Evolutionary conservation across 2,888 invertebrate genomes (phyloP), one percentile per base, ranked within the genome.

Genomic region (Cerastoderma edule): DNA sequence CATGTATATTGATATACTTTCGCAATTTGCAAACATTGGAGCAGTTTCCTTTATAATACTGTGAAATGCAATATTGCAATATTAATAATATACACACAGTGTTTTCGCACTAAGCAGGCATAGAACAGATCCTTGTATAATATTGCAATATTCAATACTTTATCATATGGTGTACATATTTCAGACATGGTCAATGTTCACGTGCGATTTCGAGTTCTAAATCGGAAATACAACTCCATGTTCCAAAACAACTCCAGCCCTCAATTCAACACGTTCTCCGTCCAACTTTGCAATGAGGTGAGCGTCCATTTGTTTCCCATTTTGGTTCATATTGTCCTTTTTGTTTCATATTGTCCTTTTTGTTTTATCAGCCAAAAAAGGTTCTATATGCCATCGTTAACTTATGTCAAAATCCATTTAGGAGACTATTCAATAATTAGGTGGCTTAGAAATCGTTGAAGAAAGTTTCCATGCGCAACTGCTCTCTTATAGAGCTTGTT

Each of bases 121-220:
- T n/a, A n/a, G n/a, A n/a, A n/a, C n/a, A n/a, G n/a, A n/a, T n/a
- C n/a, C n/a, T n/a, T n/a, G n/a, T n/a, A n/a, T n/a, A n/a, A n/a
- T 50, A 13, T 50, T 50, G 10, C 22, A 50, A 50, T n/a, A 50
- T 6, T 50, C 50, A 50, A n/a, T 50, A 50, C 10, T 50, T 10
- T n/a, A 50, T 16, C 16, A 50, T 50, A n/a, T 16, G 13, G 28
- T 60, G 24, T 44, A 2, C 27, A 6, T 54, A 6, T 64, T 64
- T 44, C 50, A 66, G 66, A 66, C 50, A 66, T 66, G 66, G n/a
- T 66, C n/a, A 66, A 66, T 32, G 50, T 50, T 13, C 66, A 66
- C 46, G 66, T 66, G 28, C 48, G 66, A 19, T 22, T 66, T n/a
- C 28, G 50, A 19, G 50, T 66, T 10, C 16, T 65, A 24, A 65